A percentile compares a stretch with the other conserved stretches of the same genome.
These are phyloP conservation scores for Tipula lateralis DNA, from an alignment of 2,888 invertebrate genomes.

Conservation along the genomic window DNA sequence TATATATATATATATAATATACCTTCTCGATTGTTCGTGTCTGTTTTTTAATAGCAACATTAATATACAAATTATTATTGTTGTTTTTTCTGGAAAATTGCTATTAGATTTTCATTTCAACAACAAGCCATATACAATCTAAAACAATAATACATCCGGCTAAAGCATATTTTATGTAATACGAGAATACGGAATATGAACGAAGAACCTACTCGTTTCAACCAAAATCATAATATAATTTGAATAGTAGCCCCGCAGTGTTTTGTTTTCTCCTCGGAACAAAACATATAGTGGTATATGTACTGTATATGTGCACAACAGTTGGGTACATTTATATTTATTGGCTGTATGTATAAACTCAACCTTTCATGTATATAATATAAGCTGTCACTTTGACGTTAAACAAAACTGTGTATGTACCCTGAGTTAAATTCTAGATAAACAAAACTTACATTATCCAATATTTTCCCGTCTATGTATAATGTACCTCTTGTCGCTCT, in stretches of 20 bases:
- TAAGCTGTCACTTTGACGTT: neutral
- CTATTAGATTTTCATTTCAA: neutral
- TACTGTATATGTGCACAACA: neutral
- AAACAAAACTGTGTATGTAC: neutral
- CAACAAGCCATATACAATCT: neutral
- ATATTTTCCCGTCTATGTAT: neutral
- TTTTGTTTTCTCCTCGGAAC: neutral
- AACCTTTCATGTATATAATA: neutral
- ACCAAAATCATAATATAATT: neutral
- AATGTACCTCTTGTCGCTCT: neutral
- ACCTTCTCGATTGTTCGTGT: neutral
- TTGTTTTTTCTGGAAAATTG: neutral
- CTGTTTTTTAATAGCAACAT: neutral
- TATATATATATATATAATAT: no score
- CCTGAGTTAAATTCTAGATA: neutral
- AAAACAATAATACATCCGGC: neutral
- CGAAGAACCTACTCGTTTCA: neutral
- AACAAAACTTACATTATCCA: neutral
- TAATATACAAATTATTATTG: neutral
- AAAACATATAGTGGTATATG: neutral
- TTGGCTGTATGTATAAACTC: neutral
- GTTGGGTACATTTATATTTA: neutral
- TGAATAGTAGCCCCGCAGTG: neutral
- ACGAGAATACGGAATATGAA: neutral
- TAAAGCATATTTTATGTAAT: neutral